Evolutionary conservation across 2,888 invertebrate species (phyloP), one percentile per base, ranked within the genome.

Genomic region (Chrysolina haemoptera): DNA sequence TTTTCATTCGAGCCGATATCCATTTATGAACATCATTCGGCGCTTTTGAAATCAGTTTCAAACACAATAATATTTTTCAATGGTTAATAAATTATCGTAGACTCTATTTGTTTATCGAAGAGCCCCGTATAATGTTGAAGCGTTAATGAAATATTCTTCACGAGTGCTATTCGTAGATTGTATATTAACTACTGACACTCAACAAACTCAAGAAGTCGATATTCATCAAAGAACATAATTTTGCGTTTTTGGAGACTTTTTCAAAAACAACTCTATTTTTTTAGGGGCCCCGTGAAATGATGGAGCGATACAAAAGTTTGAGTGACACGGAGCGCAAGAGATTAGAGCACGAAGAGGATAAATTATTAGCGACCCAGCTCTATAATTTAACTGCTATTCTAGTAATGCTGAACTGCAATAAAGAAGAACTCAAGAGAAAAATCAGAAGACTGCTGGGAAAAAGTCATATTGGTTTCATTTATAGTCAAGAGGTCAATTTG

Each of bases 401-500:
- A 91, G 95, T 99, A 0, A 95, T 98, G 94, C 90, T 98, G 82
- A 94, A 94, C 81, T 96, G 97, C 1, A 93, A 93, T 73, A 94
- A 97, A 81, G 93, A 93, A 73, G 96, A 95, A 81, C 90, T 97
- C 27, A 93, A 95, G 81, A 92, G 96, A 78, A 98, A 98, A 90
- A 91, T 93, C 62, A 92, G 99, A 14, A 91, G 99, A 62, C 89
- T 99, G 75, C 90, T 99, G 12, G 99, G 99, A 6, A 99, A 99
- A 88, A 98, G 98, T 86, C 99, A 99, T 86, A 98, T 99, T 82
- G 99, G 99, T 1, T 91, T 99, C 55, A 95, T 97, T 1, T 98
- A 98, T 88, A 98, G 98, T 79, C 98, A 98, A 87, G 98, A 99
- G 89, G 96, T 99, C 70, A 99, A 99, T 88, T 94, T 96, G 86